Evolutionary conservation across 37 sponge, comb jelly and placozoan species (phyloP), one percentile per base, ranked within the genome.

Genomic region (Ephydatia muelleri): DNA sequence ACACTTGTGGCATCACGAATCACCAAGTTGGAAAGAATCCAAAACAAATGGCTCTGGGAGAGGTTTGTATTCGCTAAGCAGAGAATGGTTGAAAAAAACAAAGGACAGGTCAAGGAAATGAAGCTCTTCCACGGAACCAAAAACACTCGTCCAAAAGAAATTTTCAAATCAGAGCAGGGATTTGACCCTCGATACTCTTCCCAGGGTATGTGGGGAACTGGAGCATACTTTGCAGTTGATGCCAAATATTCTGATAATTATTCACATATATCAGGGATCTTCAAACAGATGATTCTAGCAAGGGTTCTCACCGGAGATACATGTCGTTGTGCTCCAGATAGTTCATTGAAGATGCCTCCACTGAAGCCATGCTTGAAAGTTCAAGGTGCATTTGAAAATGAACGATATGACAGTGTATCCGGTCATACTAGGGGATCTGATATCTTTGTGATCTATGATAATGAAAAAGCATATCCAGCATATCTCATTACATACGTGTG

Each of bases 31-130:
- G 71, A 93, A 39, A 81, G 94, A 57, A 83, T 93, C 49, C 92
- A 94, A 76, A 94, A 94, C 65, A 70, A 76, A n/a, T 94, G 94
- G 94, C 73, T 91, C 2, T 94, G 94, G 94, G 75, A 83, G 39
- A 47, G 67, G 33, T 94, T 88, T 65, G 33, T 6, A n/a, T 84
- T 73, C 5, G 27, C 77, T 28, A 81, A 78, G 80, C 33, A 76
- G 27, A 65, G 86, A 22, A 83, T 94, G 66, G 21, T n/a, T 0
- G 68, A 81, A 34, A 91, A 87, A 65, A 88, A 87, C 71, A 48
- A 48, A 2, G 85, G 79, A 3, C 67, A n/a, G 0, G 80, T 86
- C 0, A 91, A 94, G 16, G 94, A 94, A 68, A 66, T 70, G 35
- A 11, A 70, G 22, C 65, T 94, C 3, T 94, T 87, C 35, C 94